A percentile compares a stretch with the other conserved stretches of the same genome.
Conservation (phyloP, 64 coral and sea anemone genomes). For the Stichodactyla mertensii region DNA sequence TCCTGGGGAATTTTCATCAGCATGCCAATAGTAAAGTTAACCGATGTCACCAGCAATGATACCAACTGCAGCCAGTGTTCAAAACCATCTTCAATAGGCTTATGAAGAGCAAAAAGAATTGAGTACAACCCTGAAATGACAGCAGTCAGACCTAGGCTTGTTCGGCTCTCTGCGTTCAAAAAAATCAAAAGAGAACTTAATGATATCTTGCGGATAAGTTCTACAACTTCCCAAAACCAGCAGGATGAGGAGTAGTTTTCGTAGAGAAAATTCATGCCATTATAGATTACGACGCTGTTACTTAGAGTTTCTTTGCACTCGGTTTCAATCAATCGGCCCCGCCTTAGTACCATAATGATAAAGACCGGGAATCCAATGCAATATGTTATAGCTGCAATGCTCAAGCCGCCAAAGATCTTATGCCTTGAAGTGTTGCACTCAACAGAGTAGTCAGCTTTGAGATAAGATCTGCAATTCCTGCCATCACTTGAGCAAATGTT, state of each 20-base stretch:
- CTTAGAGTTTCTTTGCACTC: no score
- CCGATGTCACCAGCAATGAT: constrained; percentile 32
- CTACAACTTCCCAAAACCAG: constrained; percentile 43
- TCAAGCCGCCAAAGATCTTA: not conserved
- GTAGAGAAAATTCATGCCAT: constrained; percentile 1
- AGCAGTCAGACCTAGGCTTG: constrained; percentile 6
- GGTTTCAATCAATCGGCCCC: no score
- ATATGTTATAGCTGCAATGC: not conserved
- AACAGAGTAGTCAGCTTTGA: not conserved
- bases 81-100: constrained; percentile 31
- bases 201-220: constrained; percentile 30
- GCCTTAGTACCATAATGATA: not conserved
- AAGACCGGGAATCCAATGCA: not conserved
- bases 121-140: constrained; percentile 31
- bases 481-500: not conserved
- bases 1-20: constrained; percentile 46
- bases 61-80: constrained; percentile 23
- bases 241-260: not conserved
- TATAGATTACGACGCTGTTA: not conserved
- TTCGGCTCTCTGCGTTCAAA: constrained; percentile 16
- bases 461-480: not conserved
- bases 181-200: constrained; percentile 22
- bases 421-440: not conserved
- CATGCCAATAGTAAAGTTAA: constrained; percentile 45
- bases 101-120: constrained; percentile 31